Evolutionary conservation across 2,797 vertebrate species (phyloP), one percentile per base, ranked within the genome.

Genomic region (Esox masquinongy): DNA sequence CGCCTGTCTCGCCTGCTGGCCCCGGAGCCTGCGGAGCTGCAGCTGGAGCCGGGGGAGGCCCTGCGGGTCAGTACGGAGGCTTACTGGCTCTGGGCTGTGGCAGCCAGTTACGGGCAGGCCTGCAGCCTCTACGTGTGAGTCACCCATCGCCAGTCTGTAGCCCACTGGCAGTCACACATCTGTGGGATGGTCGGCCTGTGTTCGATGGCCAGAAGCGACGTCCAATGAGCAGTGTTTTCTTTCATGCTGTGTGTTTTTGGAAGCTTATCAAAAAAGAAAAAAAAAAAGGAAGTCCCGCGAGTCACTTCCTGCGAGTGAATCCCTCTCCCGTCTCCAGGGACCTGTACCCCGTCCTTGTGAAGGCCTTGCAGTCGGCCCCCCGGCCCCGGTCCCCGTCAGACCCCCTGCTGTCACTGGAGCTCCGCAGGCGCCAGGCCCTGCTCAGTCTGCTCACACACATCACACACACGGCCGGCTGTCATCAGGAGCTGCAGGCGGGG

Each of bases 71-170:
- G 85, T 90, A 95, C 92, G 0, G 98, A 99, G 84, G 94, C 96
- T 1, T 94, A 96, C 82, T 95, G 96, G 31, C 75, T 99, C 63
- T 99, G 96, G 95, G 93, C 96, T 3, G 94, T 97, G 77, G 95
- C 95, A 0, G 95, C 96, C 1, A 91, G 88, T 70, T 99, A 98
- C 0, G 96, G 97, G 50, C 98, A 98, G 80, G 95, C 95, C 17
- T 94, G 96, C 77, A 91, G 94, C 75, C 87, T 98, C 49, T 99
- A 97, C 91, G 94, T 92, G 98, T 98, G 67, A 86, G 88, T 78
- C 29, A 74, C 11, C 49, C 17, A 12, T 22, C 2, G 11, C 7
- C 36, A 4, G 6, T 11, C 43, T 47, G 9, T 12, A 11, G 3
- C 43, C 43, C 12, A 56, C 51, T 53, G 51, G 2, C 51, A 53